Evolutionary conservation across 1,140 invertebrate species (phyloP).

Genomic region (Parapsyche elsis): DNA sequence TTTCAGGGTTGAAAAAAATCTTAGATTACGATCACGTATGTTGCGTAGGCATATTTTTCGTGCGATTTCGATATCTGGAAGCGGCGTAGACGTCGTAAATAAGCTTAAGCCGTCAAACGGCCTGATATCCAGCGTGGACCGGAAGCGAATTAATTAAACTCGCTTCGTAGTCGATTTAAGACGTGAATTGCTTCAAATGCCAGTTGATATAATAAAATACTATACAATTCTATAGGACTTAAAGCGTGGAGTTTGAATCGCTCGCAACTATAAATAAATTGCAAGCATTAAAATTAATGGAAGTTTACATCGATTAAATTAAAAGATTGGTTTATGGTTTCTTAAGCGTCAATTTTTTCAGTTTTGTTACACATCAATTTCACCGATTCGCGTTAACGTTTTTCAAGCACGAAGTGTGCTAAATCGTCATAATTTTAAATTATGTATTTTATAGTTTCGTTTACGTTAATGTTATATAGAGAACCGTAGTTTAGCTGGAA

Average conservation of each 20-base stretch:
- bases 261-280: too few relatives aligned
- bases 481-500: neutral
- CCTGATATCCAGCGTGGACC: conserved; percentile 14
- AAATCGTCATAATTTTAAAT: neutral
- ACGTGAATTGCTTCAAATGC: too few relatives aligned
- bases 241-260: too few relatives aligned
- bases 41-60: too few relatives aligned
- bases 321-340: too few relatives aligned
- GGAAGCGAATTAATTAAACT: conserved; percentile 35
- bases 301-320: too few relatives aligned
- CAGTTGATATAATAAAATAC: too few relatives aligned
- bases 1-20: neutral
- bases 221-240: too few relatives aligned
- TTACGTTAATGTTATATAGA: neutral
- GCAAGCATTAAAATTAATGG: too few relatives aligned
- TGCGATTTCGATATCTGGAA: neutral
- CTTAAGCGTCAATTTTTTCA: neutral
- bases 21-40: too few relatives aligned
- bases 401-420: neutral
- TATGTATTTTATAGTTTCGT: neutral
- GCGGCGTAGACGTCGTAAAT: conserved; percentile 14
- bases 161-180: neutral
- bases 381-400: neutral
- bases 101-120: neutral
- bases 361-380: too few relatives aligned